Evolutionary conservation across 2,797 vertebrate genomes (phyloP).

Genomic region (Siniperca obscura): DNA sequence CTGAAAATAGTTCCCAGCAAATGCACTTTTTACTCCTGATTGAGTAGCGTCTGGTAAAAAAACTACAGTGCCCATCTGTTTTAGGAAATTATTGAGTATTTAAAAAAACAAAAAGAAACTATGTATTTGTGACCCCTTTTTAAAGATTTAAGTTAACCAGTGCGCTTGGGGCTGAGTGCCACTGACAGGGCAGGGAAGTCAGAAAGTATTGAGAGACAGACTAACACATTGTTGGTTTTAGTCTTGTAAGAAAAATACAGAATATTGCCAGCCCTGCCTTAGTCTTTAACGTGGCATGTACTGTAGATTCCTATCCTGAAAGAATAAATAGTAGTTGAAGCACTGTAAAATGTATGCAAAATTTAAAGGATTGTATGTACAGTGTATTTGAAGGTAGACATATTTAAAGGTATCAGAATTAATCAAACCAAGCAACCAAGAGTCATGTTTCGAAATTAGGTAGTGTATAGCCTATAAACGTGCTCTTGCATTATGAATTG

Average conservation of each 20-base stretch:
- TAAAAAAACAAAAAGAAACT: no score
- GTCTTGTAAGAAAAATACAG: background rate
- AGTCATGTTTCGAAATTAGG: background rate
- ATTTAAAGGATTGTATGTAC: background rate
- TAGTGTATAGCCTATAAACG: background rate
- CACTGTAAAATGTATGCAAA: background rate
- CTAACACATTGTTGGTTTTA: background rate
- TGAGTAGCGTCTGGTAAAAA: background rate
- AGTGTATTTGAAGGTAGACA: rapidly evolving
- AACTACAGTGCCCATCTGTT: background rate
- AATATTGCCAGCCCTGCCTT: background rate
- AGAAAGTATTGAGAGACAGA: background rate
- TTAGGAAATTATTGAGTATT: no score
- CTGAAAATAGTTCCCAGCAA: background rate
- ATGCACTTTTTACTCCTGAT: background rate
- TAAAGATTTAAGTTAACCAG: no score
- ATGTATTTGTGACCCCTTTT: no score
- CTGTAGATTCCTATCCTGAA: background rate
- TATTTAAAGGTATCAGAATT: background rate
- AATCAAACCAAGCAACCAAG: background rate
- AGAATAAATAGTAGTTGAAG: background rate
- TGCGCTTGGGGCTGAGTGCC: no score
- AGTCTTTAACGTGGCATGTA: background rate
- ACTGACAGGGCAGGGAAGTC: no score
- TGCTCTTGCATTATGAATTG: background rate